A percentile compares a stretch with the other conserved stretches of the same genome.
Conservation (phyloP, 2,113 vertebrate species). For the Isichthys henryi region DNA sequence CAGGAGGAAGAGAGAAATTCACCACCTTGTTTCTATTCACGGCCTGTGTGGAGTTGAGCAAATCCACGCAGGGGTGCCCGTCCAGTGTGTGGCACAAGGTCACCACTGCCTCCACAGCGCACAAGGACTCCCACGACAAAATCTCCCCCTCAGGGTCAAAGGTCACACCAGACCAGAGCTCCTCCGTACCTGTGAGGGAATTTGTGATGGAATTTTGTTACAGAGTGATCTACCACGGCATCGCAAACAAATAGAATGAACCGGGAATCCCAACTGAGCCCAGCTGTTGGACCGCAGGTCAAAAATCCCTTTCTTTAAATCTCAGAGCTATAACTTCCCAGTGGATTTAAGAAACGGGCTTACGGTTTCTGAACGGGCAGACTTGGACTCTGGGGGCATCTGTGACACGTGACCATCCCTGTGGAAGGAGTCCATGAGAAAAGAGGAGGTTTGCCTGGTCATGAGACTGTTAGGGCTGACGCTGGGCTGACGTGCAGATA, state of each 20-base stretch:
- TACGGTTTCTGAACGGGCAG: slow-evolving; percentile 77
- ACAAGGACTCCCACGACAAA: slow-evolving; percentile 67
- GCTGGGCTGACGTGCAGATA: background rate
- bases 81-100: slow-evolving; percentile 58
- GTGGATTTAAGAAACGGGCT: slow-evolving; percentile 39
- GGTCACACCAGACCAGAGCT: slow-evolving; percentile 67
- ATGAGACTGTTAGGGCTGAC: background rate
- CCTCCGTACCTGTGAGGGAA: slow-evolving; percentile 53
- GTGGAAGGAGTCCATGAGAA: slow-evolving; percentile 5
- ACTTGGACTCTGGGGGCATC: slow-evolving; percentile 72
- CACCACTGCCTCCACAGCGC: slow-evolving; percentile 55
- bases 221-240: background rate
- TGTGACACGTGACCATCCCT: slow-evolving; percentile 71
- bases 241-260: background rate
- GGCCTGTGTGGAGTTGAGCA: slow-evolving; percentile 53
- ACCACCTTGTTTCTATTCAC: slow-evolving; percentile 57
- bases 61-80: slow-evolving; percentile 52
- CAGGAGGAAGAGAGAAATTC: background rate
- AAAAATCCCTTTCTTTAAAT: background rate
- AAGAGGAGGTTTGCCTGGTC: background rate
- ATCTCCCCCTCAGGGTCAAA: slow-evolving; percentile 61
- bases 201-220: background rate
- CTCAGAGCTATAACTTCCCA: background rate
- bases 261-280: background rate
- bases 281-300: too few relatives aligned